Evolutionary conservation across 2,888 invertebrate genomes (phyloP), one percentile per base, ranked within the genome.

Genomic region (Barypeithes pellucidus): DNA sequence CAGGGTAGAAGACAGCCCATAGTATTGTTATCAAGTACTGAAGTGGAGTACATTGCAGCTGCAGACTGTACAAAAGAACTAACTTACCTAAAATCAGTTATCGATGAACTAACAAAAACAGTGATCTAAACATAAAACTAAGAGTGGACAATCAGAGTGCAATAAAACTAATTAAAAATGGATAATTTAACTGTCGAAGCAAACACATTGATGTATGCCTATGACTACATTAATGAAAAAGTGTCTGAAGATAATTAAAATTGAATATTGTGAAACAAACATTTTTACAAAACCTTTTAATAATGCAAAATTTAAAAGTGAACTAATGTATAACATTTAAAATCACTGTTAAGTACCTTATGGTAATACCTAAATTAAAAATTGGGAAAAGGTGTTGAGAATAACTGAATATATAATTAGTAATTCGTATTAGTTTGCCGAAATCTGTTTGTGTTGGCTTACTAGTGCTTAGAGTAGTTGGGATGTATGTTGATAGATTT

Each of bases 11-110:
- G 75, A 69, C 81, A 82, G 68, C 65, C 76, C 39, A 75, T 79
- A 7, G 79, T 81, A 3, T 73, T 81, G 2, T 61, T 75, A 8
- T 82, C 78, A 8, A 76, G 75, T 4, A 79, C 80, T 1, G 81
- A 81, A 66, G 79, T 81, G 9, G 80, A 82, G 67, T 80, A 78
- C 36, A 62, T 77, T 29, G 71, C 76, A 36, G 72, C 76, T 29
- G 76, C 74, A 11, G 73, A 77, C n/a, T 75, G 73, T 71, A 52
- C 67, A 8, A 75, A 76, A 66, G 80, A 79, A 74, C 22, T 81
- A 1, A 3, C 72, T 11, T 79, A 72, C 60, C 20, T 81, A 45
- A 68, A 68, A 29, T 11, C 36, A 2, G 12, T 36, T 3, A 36
- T 36, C 2, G 9, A 36, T 9, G 36, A 36, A 36, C 36, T n/a